Conservation (phyloP, 2,113 vertebrate species). For the Echinops telfairi region DNA sequence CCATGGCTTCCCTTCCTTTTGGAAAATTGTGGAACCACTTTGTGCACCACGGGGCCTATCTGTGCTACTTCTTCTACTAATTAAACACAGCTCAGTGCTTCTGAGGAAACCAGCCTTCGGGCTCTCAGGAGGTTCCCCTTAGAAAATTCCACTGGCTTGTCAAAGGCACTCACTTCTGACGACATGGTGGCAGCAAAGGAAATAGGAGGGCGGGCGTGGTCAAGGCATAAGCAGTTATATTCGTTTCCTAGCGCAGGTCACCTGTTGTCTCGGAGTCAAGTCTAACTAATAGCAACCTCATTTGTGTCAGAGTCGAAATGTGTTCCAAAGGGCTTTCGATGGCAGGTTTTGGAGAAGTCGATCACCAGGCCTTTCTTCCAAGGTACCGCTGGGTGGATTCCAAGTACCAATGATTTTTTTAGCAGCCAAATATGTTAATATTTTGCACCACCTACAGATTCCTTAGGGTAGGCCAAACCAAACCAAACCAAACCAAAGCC, state of each 20-base stretch:
- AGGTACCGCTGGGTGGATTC: not conserved
- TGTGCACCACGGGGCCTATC: not conserved
- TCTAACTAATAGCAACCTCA: not conserved
- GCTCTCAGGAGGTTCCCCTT: not conserved
- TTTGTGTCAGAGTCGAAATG: not conserved
- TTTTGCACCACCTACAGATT: not conserved
- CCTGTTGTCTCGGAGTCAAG: not conserved
- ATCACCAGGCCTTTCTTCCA: too few species aligned
- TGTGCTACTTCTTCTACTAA: constrained; percentile 49
- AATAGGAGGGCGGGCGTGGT: not conserved
- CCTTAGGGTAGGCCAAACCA: not conserved
- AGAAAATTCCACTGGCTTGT: not conserved
- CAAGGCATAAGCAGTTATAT: not conserved
- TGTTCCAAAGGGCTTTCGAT: not conserved
- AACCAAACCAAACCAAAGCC: too few species aligned
- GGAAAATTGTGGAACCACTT: constrained; percentile 50
- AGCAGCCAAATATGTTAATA: not conserved
- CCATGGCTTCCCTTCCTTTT: not conserved
- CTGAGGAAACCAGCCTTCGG: fast-evolving
- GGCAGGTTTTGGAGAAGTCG: not conserved
- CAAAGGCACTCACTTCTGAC: not conserved
- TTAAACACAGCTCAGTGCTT: constrained; percentile 61
- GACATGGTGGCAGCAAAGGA: fast-evolving
- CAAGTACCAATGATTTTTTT: not conserved
- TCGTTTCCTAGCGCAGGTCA: not conserved